Conservation (phyloP, 2,797 vertebrate genomes). For the Periophthalmus magnuspinnatus region DNA sequence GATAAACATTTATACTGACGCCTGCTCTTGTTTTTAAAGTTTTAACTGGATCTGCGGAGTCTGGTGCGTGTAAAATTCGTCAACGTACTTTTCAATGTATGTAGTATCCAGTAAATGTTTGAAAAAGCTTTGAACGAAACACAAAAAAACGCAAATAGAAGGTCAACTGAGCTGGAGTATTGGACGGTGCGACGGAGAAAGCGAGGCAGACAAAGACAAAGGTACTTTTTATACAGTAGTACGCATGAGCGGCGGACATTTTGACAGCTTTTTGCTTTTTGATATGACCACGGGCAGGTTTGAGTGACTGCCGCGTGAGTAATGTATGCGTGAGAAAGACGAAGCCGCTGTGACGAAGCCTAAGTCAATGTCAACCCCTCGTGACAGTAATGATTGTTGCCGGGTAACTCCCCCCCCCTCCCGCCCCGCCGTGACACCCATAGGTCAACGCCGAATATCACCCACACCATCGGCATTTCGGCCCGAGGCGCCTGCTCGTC, state of each 20-base stretch:
- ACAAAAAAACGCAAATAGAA: too few species aligned
- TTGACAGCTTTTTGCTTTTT: constrained; percentile 3
- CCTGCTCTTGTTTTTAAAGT: too few species aligned
- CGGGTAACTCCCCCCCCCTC: constrained; percentile 30
- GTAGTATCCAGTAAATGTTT: too few species aligned
- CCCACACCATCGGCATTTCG: constrained; percentile 59
- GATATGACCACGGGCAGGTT: constrained; percentile 25
- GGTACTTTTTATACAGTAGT: not conserved
- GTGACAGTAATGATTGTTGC: constrained; percentile 66
- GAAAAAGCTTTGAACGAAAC: too few species aligned
- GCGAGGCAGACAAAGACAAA: not conserved
- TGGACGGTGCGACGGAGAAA: too few species aligned
- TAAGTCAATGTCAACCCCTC: constrained; percentile 46
- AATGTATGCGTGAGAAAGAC: constrained; percentile 61
- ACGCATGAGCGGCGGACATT: constrained; percentile 5
- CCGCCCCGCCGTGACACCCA: constrained; percentile 39
- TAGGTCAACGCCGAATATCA: constrained; percentile 47
- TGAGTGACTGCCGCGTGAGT: constrained; percentile 34
- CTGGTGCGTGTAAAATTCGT: too few species aligned
- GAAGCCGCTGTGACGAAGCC: constrained; percentile 51
- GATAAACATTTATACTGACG: too few species aligned
- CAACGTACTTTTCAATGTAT: too few species aligned
- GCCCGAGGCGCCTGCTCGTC: constrained; percentile 60
- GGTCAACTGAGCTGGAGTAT: too few species aligned
- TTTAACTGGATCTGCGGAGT: too few species aligned